Base-by-base conservation (phyloP, 2,113 vertebrate species). In the Sander vitreus region DNA sequence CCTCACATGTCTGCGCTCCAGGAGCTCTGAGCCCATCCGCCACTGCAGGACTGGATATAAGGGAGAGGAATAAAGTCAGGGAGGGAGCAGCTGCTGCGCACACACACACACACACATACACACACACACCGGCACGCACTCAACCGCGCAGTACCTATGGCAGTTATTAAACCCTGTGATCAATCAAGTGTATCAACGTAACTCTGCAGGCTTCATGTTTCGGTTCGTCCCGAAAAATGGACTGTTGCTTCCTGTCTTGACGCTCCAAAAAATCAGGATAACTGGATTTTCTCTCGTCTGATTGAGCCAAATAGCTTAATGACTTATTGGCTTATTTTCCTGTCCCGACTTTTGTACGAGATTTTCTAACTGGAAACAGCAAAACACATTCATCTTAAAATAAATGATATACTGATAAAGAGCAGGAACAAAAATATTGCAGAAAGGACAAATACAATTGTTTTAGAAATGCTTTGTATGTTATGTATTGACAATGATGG, bases 31-130 rank as follows among this genome's bases (percentile, higher is more conserved):
- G 60, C 19, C 25, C 65, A 25, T 65, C 62, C 63, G 50, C 74
- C 69, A 19, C 85, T 83, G 89, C 85, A 80, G 85, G 77, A 88
- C 74, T 50, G 79, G 45, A 47, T 33, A 45, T 47, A 43, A 11
- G 53, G 51, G 66, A 47, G 71, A 69, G 74, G 67, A 51, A 39
- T 3, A 30, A 48, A 81, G 83, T 59, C 11, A 21, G 82, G 39
- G 81, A 79, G 86, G 63, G 79, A 73, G 85, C 78, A 79, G 80
- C 73, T 55, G 78, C 64, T 62, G 45, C 58, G 13, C 13, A 5
- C 72, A 21, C 39, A 11, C 36, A 15, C 73, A 57, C 69, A 45
- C 23, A 11, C 19, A 15, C 27, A 11, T 13, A 15, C 23, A 7
- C 39, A 16, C 60, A n/a, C 45, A 23, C 27, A 19, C 73, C 9